Evolutionary conservation across 2,888 invertebrate species (phyloP), one percentile per base, ranked within the genome.

Genomic region (Meliscaeva auricollis): DNA sequence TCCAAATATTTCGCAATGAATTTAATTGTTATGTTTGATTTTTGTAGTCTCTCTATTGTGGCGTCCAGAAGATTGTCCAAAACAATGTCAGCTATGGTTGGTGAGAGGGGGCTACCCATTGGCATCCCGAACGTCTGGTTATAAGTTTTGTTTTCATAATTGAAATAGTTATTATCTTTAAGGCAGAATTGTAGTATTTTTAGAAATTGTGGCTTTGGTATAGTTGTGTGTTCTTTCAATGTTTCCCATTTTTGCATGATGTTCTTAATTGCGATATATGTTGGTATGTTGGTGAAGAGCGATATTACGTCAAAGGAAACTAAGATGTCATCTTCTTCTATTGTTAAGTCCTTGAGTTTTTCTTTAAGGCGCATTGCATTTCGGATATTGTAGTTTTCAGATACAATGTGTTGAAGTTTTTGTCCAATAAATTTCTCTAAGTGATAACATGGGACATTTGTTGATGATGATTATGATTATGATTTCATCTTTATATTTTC

Each of bases 271-370:
- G n/a, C 60, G 60, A 58, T 32, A 13, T 73, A 15, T 30, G 38
- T 44, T n/a, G 60, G 60, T 15, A 73, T 60, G 30, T 73, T 73
- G 0, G 60, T 73, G 13, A 73, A 73, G 4, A 60, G 32, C 1
- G 73, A 73, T 3, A 60, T 20, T 4, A 73, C 62, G 15, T 73
- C 60, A 48, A 60, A 73, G 5, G 62, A 73, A 13, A 73, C 38
- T 32, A 73, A 17, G 1, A 48, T 60, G 13, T 73, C 60, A 26
- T 73, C 73, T 11, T 73, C 48, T n/a, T 41, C 50, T 20, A 60
- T 8, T 11, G 46, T 46, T 6, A 73, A 2, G 48, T 60, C 30
- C 30, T 15, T n/a, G 9, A 73, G 9, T 30, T 62, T 58, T 30
- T 60, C 46, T 46, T 73, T 73, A 0, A 73, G 32, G 46, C 58